These are phyloP conservation scores for Pedionomus torquatus DNA, from an alignment of 2,113 vertebrate species.

Conservation along the genomic window DNA sequence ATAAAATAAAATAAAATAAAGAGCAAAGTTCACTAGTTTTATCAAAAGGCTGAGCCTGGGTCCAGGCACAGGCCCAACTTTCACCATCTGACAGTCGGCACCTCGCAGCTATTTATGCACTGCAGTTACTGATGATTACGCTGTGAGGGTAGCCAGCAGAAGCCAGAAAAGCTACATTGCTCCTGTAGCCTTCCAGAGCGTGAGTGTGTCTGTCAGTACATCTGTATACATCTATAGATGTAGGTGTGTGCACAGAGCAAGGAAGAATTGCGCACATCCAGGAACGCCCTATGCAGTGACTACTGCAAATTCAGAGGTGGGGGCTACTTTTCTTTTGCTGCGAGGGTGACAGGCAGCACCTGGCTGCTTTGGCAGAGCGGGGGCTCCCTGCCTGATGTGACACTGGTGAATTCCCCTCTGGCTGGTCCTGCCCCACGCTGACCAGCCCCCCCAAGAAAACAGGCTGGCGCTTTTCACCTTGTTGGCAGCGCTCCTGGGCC, in stretches of 20 bases:
- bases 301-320: background rate
- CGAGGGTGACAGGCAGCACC: accelerated
- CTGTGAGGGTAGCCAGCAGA: background rate
- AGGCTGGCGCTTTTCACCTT: background rate
- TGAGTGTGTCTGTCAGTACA: background rate
- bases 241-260: background rate
- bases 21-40: background rate
- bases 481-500: background rate
- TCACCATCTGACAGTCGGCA: background rate
- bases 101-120: background rate
- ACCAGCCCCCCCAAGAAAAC: background rate
- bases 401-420: background rate
- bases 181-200: background rate
- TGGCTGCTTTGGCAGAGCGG: background rate
- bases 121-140: background rate
- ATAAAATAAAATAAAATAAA: background rate
- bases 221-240: no score
- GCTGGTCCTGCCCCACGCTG: background rate
- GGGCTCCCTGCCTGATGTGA: background rate
- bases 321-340: background rate
- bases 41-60: background rate
- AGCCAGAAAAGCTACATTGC: background rate
- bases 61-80: background rate
- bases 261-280: background rate
- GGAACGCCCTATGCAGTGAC: background rate